Conservation (phyloP, 2,113 vertebrate species). For the Pardalotus punctatus region DNA sequence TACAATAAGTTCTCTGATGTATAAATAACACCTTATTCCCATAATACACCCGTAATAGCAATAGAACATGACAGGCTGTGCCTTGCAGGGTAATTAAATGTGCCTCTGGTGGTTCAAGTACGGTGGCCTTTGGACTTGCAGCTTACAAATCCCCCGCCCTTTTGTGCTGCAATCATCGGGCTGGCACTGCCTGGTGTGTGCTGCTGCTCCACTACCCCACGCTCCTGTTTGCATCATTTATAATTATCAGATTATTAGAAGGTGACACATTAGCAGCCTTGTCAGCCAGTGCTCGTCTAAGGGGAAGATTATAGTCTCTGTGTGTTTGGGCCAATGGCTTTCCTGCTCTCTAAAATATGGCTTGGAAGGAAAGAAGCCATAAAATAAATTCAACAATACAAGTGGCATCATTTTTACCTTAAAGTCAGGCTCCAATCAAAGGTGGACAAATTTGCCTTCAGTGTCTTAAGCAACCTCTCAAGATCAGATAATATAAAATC, state of each 20-base stretch:
- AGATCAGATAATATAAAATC: neutral
- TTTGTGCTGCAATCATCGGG: neutral
- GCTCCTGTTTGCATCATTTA: conserved; percentile 60
- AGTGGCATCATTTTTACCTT: neutral
- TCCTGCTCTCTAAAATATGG: neutral
- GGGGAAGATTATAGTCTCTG: neutral
- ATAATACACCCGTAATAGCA: neutral
- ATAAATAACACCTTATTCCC: conserved; percentile 40
- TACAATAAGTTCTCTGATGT: neutral
- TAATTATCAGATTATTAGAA: conserved; percentile 71
- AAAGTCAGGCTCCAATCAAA: neutral
- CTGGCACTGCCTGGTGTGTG: neutral
- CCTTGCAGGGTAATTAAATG: conserved; percentile 38
- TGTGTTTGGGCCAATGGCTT: neutral
- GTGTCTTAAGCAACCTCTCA: neutral
- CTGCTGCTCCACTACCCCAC: conserved; percentile 18
- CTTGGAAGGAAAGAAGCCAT: neutral
- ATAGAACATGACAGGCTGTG: conserved; percentile 8
- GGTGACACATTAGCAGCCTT: conserved; percentile 45
- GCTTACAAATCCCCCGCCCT: neutral
- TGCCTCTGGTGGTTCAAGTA: conserved; percentile 13
- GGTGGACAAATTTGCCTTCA: neutral
- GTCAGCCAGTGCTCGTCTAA: conserved; percentile 35
- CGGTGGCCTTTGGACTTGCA: conserved; percentile 15
- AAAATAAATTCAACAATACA: neutral